Conservation (phyloP, 2,888 invertebrate genomes). For the Tanaodytes sp. region DNA sequence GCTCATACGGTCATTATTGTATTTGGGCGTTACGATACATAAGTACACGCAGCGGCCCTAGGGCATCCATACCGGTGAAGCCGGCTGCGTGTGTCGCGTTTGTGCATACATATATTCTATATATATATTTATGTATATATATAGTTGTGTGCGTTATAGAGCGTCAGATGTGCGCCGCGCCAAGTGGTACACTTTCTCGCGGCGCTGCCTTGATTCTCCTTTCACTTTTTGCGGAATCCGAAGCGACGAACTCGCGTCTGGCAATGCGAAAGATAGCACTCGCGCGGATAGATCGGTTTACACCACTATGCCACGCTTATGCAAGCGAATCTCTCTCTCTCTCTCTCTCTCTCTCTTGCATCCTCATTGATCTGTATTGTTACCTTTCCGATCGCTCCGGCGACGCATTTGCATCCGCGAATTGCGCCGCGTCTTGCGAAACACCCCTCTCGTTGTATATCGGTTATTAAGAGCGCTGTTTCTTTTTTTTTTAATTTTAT, state of each 20-base stretch:
- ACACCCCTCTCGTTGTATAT: too few species aligned
- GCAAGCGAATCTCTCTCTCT: conserved; percentile 2
- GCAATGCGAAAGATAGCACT: conserved; percentile 49
- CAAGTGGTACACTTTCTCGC: conserved; percentile 61
- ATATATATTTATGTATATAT: not conserved
- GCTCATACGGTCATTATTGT: conserved; percentile 39
- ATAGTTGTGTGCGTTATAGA: not conserved
- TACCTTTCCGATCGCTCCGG: conserved; percentile 17
- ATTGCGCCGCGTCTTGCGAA: not conserved
- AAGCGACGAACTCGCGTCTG: conserved; percentile 49
- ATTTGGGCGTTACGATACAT: conserved; percentile 30
- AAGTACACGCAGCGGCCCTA: conserved; percentile 31
- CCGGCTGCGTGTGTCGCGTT: conserved; percentile 29
- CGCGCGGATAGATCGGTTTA: conserved; percentile 43
- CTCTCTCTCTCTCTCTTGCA: not conserved
- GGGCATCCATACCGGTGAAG: conserved; percentile 35
- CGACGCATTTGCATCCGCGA: not conserved
- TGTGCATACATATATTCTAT: too few species aligned
- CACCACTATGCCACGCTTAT: conserved; percentile 31
- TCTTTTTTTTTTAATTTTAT: too few species aligned
- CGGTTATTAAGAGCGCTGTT: too few species aligned
- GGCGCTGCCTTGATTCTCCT: conserved; percentile 61
- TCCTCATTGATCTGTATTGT: conserved; percentile 17
- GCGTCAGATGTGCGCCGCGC: conserved; percentile 43
- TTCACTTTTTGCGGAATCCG: conserved; percentile 62